A percentile compares a stretch with the other conserved stretches of the same genome.
phyloP scores from a whole-genome alignment of 2,888 invertebrate genomes.

The Sminthurides aquaticus region DNA sequence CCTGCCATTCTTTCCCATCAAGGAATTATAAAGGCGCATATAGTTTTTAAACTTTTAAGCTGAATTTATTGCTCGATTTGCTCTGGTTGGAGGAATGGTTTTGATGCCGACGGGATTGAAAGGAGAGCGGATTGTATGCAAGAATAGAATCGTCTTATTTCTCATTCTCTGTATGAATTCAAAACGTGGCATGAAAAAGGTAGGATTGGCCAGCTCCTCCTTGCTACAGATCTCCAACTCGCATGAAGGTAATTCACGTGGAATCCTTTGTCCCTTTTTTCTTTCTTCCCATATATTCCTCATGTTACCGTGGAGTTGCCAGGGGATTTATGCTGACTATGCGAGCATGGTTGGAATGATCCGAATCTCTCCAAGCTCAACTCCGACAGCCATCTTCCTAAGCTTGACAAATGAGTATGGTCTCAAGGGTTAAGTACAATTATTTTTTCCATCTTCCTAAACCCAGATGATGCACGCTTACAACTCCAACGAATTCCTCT shows the following conservation, averaged over 20 bases:
- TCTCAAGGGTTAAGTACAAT: constrained; percentile 8
- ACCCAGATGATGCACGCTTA: background rate
- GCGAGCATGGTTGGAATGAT: background rate
- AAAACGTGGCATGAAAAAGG: too few relatives aligned
- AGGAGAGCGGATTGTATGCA: too few relatives aligned
- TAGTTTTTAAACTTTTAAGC: constrained; percentile 11
- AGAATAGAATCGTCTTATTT: too few relatives aligned
- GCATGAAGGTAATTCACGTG: too few relatives aligned
- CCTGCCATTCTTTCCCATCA: background rate
- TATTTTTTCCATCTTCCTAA: background rate
- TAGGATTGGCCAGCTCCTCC: too few relatives aligned
- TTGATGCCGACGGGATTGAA: too few relatives aligned
- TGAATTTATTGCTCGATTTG: constrained; percentile 28
- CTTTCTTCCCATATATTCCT: too few relatives aligned
- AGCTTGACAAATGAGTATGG: constrained; percentile 8
- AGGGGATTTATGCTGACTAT: background rate
- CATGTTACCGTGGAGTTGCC: too few relatives aligned
- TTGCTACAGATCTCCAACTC: too few relatives aligned
- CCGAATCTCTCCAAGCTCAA: background rate
- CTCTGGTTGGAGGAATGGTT: constrained; percentile 18
- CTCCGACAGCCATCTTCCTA: background rate
- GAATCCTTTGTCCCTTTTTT: too few relatives aligned
- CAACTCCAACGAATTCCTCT: background rate
- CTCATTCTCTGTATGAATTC: background rate
- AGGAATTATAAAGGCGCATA: background rate